Conservation (phyloP, 2,113 vertebrate genomes). For the Uropsilus gracilis region DNA sequence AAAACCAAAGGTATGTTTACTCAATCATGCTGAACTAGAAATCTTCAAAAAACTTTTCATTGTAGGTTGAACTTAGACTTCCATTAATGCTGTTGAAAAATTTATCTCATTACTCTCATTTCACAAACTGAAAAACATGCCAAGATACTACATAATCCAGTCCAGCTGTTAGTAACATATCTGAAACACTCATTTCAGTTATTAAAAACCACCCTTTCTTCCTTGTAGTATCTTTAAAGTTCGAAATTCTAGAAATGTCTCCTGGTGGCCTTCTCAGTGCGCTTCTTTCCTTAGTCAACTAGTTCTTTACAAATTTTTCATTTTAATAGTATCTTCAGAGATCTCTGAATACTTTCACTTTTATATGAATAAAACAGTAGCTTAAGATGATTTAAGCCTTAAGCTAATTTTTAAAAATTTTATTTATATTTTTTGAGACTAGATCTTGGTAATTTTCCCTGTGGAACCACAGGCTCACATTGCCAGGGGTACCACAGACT, state of each 20-base stretch:
- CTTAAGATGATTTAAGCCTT: neutral
- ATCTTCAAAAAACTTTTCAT: neutral
- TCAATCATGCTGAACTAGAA: neutral
- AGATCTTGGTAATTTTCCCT: no score
- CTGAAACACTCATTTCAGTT: neutral
- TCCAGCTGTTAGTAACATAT: neutral
- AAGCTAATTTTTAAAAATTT: no score
- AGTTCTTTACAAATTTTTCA: neutral
- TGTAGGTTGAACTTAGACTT: neutral
- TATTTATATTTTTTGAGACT: no score
- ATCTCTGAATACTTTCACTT: neutral
- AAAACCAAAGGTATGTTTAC: neutral
- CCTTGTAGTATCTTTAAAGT: slow-evolving; percentile 24
- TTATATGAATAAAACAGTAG: neutral
- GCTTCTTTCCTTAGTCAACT: neutral
- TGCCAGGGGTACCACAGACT: no score
- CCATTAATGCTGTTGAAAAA: neutral
- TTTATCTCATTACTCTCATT: neutral
- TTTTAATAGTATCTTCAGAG: neutral
- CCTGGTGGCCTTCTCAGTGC: neutral
- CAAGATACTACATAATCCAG: neutral
- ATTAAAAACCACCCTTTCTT: slow-evolving; percentile 33
- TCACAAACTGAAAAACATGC: slow-evolving; percentile 4
- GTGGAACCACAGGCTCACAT: no score
- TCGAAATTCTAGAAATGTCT: slow-evolving; percentile 1